phyloP scores from a whole-genome alignment of 64 coral and sea anemone genomes.

The Montipora foliosa region DNA sequence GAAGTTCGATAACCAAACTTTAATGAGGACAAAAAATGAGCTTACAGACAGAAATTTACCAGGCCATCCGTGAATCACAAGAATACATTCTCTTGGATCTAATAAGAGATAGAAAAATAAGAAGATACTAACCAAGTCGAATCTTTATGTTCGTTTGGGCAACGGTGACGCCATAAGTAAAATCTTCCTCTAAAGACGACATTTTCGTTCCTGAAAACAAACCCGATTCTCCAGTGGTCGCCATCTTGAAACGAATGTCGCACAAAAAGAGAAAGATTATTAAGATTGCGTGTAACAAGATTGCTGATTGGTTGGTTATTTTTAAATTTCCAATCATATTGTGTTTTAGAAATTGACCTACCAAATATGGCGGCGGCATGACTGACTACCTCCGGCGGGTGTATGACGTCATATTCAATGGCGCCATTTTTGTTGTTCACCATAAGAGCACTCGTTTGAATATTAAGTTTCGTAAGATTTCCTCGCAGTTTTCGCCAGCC shows the following conservation, averaged over 20 bases:
- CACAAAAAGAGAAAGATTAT: background rate
- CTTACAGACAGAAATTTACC: too few species aligned
- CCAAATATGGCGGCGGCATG: slow-evolving; percentile 45
- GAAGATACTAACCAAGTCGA: slow-evolving; percentile 83
- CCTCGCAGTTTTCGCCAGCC: background rate
- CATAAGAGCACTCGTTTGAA: slow-evolving; percentile 43
- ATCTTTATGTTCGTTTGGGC: slow-evolving; percentile 95
- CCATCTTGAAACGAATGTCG: slow-evolving; percentile 63
- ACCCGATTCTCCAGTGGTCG: slow-evolving; percentile 39
- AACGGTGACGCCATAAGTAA: slow-evolving; percentile 96
- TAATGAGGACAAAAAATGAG: too few species aligned
- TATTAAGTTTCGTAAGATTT: slow-evolving; percentile 62
- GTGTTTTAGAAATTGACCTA: slow-evolving; percentile 9
- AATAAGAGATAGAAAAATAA: background rate
- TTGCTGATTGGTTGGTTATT: slow-evolving; percentile 49
- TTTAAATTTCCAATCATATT: slow-evolving; percentile 38
- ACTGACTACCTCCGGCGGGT: slow-evolving; percentile 46
- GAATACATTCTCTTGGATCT: background rate
- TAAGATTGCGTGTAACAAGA: background rate
- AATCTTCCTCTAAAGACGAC: slow-evolving; percentile 93
- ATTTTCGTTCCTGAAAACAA: slow-evolving; percentile 76
- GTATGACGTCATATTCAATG: slow-evolving; percentile 94
- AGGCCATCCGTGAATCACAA: too few species aligned
- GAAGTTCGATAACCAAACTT: too few species aligned
- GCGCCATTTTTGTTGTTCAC: slow-evolving; percentile 98